phyloP scores from a whole-genome alignment of 2,797 vertebrate genomes.

The Tangara arthus region DNA sequence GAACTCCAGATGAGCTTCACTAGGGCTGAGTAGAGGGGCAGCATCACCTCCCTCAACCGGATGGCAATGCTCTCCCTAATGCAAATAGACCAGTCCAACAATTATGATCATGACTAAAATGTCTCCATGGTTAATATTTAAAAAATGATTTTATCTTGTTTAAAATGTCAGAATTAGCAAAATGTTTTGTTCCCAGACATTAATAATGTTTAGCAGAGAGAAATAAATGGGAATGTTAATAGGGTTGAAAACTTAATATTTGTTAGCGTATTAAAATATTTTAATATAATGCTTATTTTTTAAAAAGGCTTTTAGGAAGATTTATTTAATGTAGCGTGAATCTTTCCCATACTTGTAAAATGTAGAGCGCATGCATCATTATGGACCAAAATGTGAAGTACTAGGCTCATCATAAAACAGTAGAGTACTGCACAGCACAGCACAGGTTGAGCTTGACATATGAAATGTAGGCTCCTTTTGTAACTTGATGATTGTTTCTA shows the following conservation, averaged over 20 bases:
- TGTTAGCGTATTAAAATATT: neutral
- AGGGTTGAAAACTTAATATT: neutral
- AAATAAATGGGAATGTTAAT: neutral
- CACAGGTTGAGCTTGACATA: neutral
- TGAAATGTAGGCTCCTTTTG: conserved; percentile 12
- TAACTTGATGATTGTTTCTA: neutral
- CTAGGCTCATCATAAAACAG: neutral
- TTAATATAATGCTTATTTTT: neutral
- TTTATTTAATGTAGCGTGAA: neutral
- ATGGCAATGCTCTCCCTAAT: neutral
- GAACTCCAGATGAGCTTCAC: neutral
- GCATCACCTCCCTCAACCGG: neutral
- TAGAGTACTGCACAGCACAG: neutral
- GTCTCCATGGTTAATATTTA: neutral
- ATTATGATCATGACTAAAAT: neutral
- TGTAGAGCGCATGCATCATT: neutral
- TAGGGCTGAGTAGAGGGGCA: neutral
- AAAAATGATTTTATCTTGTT: neutral
- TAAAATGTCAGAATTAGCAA: neutral
- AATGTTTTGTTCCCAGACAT: neutral
- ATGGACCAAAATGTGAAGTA: neutral
- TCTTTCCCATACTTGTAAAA: neutral
- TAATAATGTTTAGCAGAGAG: neutral
- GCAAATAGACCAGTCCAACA: neutral
- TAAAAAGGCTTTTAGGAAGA: neutral